These are phyloP conservation scores for Macropus fuliginosus DNA, from an alignment of 2,797 vertebrate species.

Conservation along the genomic window DNA sequence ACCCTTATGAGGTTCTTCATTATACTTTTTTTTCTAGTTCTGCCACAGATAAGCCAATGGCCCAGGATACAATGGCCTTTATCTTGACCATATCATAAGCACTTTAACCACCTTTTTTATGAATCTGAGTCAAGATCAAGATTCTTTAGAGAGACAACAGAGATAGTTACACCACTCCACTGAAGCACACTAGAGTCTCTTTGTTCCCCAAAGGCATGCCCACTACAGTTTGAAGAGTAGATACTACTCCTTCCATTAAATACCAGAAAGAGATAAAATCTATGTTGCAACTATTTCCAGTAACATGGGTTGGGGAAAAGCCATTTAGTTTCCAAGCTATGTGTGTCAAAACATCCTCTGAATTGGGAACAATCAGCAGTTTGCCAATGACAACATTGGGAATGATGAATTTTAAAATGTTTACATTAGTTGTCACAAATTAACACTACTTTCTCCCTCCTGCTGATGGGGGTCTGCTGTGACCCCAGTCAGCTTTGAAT, in stretches of 20 bases:
- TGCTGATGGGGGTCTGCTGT: slow-evolving; percentile 96
- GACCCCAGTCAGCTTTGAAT: slow-evolving; percentile 95
- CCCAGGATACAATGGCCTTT: slow-evolving; percentile 98
- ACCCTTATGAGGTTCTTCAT: slow-evolving; percentile 95
- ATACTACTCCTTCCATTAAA: slow-evolving; percentile 93
- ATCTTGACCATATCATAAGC: slow-evolving; percentile 97
- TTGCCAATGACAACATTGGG: slow-evolving; percentile 94
- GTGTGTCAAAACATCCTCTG: slow-evolving; percentile 86
- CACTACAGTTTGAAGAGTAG: neutral
- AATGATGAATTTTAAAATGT: slow-evolving; percentile 98
- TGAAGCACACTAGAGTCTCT: neutral
- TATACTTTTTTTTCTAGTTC: slow-evolving; percentile 93
- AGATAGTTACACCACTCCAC: slow-evolving; percentile 93
- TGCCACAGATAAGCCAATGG: slow-evolving; percentile 96
- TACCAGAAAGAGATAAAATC: slow-evolving; percentile 97
- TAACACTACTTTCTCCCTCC: slow-evolving; percentile 95
- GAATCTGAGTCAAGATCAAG: neutral
- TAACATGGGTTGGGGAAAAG: neutral
- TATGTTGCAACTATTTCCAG: slow-evolving; percentile 77
- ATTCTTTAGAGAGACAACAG: slow-evolving; percentile 1
- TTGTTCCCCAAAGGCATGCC: neutral
- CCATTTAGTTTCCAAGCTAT: neutral
- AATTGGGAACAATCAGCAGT: slow-evolving; percentile 94
- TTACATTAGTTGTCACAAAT: slow-evolving; percentile 95
- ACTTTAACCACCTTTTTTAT: slow-evolving; percentile 78